Evolutionary conservation across 2,113 vertebrate species (phyloP), one percentile per base, ranked within the genome.

Genomic region (Pionites leucogaster): DNA sequence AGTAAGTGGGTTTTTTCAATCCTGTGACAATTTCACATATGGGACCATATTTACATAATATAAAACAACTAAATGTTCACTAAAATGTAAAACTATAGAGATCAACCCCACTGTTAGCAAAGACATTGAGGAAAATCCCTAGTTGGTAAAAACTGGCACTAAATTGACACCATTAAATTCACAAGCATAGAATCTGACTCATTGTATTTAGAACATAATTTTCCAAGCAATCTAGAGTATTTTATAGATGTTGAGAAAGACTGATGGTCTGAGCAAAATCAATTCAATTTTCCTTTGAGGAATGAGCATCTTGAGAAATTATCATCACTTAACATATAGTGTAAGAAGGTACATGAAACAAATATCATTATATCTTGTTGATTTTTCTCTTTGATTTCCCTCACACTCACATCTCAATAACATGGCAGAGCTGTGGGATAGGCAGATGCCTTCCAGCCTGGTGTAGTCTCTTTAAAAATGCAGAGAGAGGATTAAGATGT

Each of bases 381-480:
- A 7, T 68, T 96, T 82, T 59, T 72, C 53, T 69, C 55, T 92
- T 60, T 46, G 7, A 17, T 79, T 88, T 59, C 29, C 29, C 60
- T 95, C 71, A 39, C 39, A 3, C 29, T 82, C 81, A 29, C 4
- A 3, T 71, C 88, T 94, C 83, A 28, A 2, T 18, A 79, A 84
- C 28, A 53, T 39, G 88, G 87, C 80, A 82, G 86, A 83, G 25
- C 75, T 65, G 76, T 0, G 0, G 62, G 37, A 41, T 7, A 69
- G 88, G 72, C 86, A 92, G 77, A 60, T 92, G 60, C 62, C 46
- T 88, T 76, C 62, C 80, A 84, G 78, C 86, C 74, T 81, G 52
- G 35, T 5, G 74, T 87, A 77, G 77, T 60, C 88, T 96, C 95
- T 89, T 95, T 93, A 95, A 91, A 95, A 95, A 39, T 47, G 23